Base-by-base conservation (phyloP, 2,888 invertebrate genomes). In the Hirtodrosophila duncani region DNA sequence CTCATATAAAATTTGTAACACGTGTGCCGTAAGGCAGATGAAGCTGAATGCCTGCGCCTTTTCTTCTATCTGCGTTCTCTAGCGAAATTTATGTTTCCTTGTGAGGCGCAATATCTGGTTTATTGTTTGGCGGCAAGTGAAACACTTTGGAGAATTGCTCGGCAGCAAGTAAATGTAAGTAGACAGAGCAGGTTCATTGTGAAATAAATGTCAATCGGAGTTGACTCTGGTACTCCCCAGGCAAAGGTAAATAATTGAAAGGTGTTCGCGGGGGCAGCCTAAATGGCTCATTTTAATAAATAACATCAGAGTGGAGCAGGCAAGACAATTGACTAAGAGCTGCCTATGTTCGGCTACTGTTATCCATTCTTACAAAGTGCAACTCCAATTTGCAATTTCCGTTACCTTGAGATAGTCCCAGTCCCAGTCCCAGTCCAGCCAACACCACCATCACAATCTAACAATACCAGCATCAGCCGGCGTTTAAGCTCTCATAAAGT, bases 1-100 rank as follows among this genome's bases (percentile, higher is more conserved):
- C 81, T 77, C 81, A 74, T 81, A 77, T 81, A 61, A 74, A 77
- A 77, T 77, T 77, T 77, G 77, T 82, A 82, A 67, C 77, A 77
- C 82, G 82, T 77, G 77, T 82, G 81, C 63, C 43, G 53, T 44
- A 46, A 53, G 44, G 39, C 41, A 29, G 38, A 36, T 11, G 24
- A 6, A 16, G 18, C 1, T 2, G 10, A 8, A 6, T 17, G 2
- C 13, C 7, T 13, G 13, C 18, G 42, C 6, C 16, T 29, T 17
- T 29, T 20, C 21, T n/a, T 10, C 14, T 20, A 16, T 33, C 37
- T 24, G 29, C 26, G 24, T 21, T 6, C 23, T 34, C 34, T 18
- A 18, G 4, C 8, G 45, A 31, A n/a, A 31, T 43, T 36, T 41
- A 50, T 34, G 50, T 38, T 62, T 42, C 27, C 42, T 21, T 41